Percentiles rank a stretch among this genome's conserved stretches.
Conservation (phyloP, 2,888 invertebrate genomes). For the Chrysodeixis includens region DNA sequence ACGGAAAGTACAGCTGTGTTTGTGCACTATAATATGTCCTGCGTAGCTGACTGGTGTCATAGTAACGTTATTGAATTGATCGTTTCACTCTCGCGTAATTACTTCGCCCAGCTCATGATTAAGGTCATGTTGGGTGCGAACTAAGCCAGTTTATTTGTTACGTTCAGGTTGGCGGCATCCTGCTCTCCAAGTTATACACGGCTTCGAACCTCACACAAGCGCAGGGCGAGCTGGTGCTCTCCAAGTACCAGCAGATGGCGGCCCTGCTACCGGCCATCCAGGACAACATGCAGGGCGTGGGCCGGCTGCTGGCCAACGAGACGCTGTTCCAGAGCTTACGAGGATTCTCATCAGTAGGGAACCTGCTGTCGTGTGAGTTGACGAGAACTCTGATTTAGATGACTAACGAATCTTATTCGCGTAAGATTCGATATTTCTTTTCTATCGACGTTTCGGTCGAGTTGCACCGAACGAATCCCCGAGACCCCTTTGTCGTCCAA, state of each 20-base stretch:
- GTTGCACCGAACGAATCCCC: too few species aligned
- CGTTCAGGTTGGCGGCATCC: constrained; percentile 78
- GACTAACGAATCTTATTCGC: too few species aligned
- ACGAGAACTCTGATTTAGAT: too few species aligned
- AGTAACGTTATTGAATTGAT: too few species aligned
- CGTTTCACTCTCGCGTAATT: too few species aligned
- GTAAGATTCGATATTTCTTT: too few species aligned
- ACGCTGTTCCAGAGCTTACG: constrained; percentile 74
- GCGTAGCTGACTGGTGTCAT: too few species aligned
- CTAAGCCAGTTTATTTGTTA: neutral
- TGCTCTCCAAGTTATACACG: constrained; percentile 81
- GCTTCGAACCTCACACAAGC: constrained; percentile 84
- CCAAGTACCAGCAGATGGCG: constrained; percentile 78
- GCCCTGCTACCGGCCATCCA: constrained; percentile 82
- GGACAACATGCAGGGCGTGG: constrained; percentile 68
- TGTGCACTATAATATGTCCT: too few species aligned
- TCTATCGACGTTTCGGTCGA: too few species aligned
- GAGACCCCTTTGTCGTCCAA: too few species aligned
- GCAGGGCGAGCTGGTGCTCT: constrained; percentile 81
- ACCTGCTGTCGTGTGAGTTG: constrained; percentile 73
- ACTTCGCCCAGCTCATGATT: too few species aligned
- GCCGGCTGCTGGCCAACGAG: constrained; percentile 71
- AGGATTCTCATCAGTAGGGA: constrained; percentile 71
- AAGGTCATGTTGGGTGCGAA: neutral
- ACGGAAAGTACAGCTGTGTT: too few species aligned